Conservation (phyloP, 2,888 invertebrate genomes). For the Oscheius onirici region DNA sequence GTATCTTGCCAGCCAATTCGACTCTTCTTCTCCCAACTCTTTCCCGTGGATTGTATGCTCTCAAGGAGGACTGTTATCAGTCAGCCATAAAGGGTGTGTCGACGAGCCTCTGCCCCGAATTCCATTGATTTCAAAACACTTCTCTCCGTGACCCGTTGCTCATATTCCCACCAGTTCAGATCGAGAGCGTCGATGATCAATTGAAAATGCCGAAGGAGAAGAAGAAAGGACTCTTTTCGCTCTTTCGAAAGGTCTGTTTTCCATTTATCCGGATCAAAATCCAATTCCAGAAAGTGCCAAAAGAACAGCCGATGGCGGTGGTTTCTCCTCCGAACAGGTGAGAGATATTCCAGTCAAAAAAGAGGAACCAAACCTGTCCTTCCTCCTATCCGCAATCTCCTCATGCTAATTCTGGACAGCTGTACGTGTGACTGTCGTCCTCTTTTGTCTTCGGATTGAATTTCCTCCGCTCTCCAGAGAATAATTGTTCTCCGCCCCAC, state of each 20-base stretch:
- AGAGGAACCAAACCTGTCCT: constrained; percentile 1
- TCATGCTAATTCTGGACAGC: background rate
- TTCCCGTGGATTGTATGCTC: no score
- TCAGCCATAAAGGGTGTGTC: constrained; percentile 15
- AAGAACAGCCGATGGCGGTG: background rate
- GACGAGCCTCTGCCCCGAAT: background rate
- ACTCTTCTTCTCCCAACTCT: no score
- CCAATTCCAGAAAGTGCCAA: constrained; percentile 1
- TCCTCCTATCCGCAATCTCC: background rate
- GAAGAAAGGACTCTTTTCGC: constrained; percentile 26
- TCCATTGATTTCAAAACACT: background rate
- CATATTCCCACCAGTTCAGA: constrained; percentile 9
- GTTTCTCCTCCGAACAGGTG: constrained; percentile 8
- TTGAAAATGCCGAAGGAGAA: constrained; percentile 21
- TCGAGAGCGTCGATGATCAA: background rate
- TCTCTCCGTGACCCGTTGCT: background rate
- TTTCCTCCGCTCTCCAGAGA: background rate
- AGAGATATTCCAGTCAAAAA: background rate
- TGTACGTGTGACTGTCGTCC: no score
- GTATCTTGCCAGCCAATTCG: no score
- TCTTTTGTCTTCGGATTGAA: background rate
- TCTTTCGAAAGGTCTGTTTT: constrained; percentile 14
- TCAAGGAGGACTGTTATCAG: background rate
- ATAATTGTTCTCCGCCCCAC: no score
- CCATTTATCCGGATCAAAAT: background rate